Evolutionary conservation across 1,140 invertebrate genomes (phyloP).

Genomic region (Cecropterus lyciades): DNA sequence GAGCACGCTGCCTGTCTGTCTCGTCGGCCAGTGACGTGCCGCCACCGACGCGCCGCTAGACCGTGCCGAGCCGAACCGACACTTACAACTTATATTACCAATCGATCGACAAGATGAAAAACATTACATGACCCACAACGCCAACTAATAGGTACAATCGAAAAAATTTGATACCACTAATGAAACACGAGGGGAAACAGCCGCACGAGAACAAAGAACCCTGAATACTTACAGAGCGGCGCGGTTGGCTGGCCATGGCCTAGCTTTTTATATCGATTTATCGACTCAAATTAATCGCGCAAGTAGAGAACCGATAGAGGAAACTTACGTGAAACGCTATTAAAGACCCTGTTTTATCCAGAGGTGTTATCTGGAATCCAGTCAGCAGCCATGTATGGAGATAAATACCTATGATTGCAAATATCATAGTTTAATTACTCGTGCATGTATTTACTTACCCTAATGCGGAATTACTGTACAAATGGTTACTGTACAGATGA

Average conservation of each 20-base stretch:
- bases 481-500: no score
- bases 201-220: constrained; percentile 70
- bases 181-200: constrained; percentile 49
- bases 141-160: constrained; percentile 14
- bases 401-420: no score
- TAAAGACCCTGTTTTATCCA: constrained; percentile 64
- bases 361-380: constrained; percentile 31
- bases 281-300: constrained; percentile 82
- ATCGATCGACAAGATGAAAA: constrained; percentile 48
- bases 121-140: constrained; percentile 38
- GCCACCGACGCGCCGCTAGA: constrained; percentile 42
- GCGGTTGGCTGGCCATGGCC: constrained; percentile 68
- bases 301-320: constrained; percentile 68
- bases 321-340: constrained; percentile 77
- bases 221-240: constrained; percentile 66
- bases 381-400: constrained; percentile 6
- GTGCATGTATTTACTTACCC: no score
- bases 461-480: no score
- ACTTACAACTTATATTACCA: constrained; percentile 50
- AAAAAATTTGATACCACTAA: constrained; percentile 29
- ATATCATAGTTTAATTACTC: no score
- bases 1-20: constrained; percentile 78
- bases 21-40: constrained; percentile 63
- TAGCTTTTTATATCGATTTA: constrained; percentile 81
- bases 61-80: constrained; percentile 46